Base-by-base conservation (phyloP, 2,888 invertebrate genomes). In the Desoria tigrina region DNA sequence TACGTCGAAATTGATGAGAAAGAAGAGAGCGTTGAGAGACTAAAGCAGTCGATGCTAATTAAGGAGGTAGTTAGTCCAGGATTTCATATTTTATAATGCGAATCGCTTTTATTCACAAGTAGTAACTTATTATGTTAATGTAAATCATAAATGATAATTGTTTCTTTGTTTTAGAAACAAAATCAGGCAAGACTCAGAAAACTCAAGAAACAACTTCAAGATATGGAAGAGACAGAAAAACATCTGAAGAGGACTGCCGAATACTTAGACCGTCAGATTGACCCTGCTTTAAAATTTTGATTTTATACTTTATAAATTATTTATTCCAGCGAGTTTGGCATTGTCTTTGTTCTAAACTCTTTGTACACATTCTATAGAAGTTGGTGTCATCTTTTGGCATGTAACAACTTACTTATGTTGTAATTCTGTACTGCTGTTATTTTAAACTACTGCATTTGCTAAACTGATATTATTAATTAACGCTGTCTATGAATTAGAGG, bases 1-100 rank as follows among this genome's bases (percentile, higher is more conserved):
- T 64, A 59, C 21, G 39, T 64, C 3, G 64, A 64, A 42, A 59
- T 64, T 27, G 64, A 64, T 32, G 64, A 64, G 32, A 64, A 59
- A 24, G 53, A 59, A 14, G 64, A 64, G n/a, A 32, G 53, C 9
- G 37, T 59, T 1, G 59, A 64, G 4, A 51, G 37, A 7, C 21
- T 53, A 16, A 28, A 59, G 32, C 24, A 53, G 24, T 37, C 50
- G 2, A 14, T 58, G 24, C 42, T 42, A 16, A 53, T 64, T 4
- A 51, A 64, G 26, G 59, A 64, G 58, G 63, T 58, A 50, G 4
- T 9, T 26, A 28, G 11, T 7, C 11, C 32, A 32, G 4, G 6
- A 14, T 4, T 18, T 53, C 21, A 6, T 7, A 24, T n/a, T n/a
- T n/a, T n/a, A n/a, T n/a, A n/a, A n/a, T 49, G 11, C 18, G 18